Evolutionary conservation across 2,888 invertebrate species (phyloP).

Genomic region (Polymixis flavicincta): DNA sequence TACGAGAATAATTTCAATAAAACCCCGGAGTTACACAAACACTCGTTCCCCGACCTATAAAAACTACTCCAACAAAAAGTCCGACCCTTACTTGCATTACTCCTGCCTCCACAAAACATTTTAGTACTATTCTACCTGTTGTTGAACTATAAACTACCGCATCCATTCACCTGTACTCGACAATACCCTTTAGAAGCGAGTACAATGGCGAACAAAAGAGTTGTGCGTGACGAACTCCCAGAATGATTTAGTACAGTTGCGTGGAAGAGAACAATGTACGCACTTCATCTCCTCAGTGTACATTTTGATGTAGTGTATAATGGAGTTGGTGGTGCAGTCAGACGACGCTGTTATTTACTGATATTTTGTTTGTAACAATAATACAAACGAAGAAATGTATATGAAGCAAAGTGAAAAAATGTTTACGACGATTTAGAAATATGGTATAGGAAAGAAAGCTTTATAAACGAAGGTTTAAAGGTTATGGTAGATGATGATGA

Average conservation of each 20-base stretch:
- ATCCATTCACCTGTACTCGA: constrained; percentile 61
- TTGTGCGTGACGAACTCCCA: constrained; percentile 71
- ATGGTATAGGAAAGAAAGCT: not conserved
- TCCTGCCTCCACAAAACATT: constrained; percentile 52
- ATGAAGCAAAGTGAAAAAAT: not conserved
- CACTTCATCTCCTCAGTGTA: constrained; percentile 59
- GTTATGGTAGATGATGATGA: not conserved
- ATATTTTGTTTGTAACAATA: constrained; percentile 21
- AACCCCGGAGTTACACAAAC: constrained; percentile 54
- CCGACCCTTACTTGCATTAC: constrained; percentile 46
- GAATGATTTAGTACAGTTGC: constrained; percentile 71
- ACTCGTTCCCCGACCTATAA: constrained; percentile 49
- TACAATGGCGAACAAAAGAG: constrained; percentile 72
- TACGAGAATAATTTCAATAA: constrained; percentile 45
- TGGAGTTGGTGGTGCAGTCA: constrained; percentile 52
- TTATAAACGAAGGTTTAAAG: not conserved
- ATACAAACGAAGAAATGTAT: not conserved
- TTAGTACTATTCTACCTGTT: constrained; percentile 58
- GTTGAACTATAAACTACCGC: constrained; percentile 63
- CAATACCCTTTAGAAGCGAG: constrained; percentile 61
- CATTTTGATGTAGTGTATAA: constrained; percentile 56
- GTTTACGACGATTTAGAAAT: not conserved
- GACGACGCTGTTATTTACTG: constrained; percentile 26
- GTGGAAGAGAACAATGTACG: constrained; percentile 68
- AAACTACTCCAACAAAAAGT: constrained; percentile 58